Base-by-base conservation (phyloP, 2,888 invertebrate genomes). In the Chalcis sispes region DNA sequence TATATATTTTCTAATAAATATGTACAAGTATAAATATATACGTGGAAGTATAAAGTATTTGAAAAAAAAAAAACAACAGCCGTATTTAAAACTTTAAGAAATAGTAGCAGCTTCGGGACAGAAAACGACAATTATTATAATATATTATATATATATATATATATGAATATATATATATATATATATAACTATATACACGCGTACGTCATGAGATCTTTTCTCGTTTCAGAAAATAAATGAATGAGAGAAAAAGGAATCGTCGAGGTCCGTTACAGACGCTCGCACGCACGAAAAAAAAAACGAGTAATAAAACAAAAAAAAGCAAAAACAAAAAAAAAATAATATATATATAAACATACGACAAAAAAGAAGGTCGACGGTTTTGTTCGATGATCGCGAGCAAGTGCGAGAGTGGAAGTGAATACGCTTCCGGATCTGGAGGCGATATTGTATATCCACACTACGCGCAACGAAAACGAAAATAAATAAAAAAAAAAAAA, bases 401-500 rank as follows among this genome's bases (percentile, higher is more conserved):
- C 67, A 72, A 70, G 56, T 76, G 67, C 62, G 74, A 72, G 71
- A 77, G 20, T 25, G 58, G 52, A 72, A 32, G 62, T 25, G 56
- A 56, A 29, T 29, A 59, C 52, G 50, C 15, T 64, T 64, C 29
- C 48, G 29, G 27, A 25, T 46, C 42, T 23, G 67, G 48, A 52
- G 50, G 32, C 66, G 74, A 74, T 66, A 73, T 69, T 73, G 61
- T 71, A 79, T 75, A 79, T 78, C 67, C 61, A 72, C 75, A 79
- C 69, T 70, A 72, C 74, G 75, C 79, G 77, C 79, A 81, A 81
- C 79, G 79, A 82, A 79, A 74, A 76, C 71, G 76, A 80, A 70
- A 65, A 48, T 58, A 66, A 72, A 77, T 77, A 72, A 78, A 72
- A 79, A 75, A 67, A 59, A 71, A 77, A 52, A 56, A 74, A 65